phyloP scores from a whole-genome alignment of 1,140 invertebrate genomes.

The Drosophila erecta region DNA sequence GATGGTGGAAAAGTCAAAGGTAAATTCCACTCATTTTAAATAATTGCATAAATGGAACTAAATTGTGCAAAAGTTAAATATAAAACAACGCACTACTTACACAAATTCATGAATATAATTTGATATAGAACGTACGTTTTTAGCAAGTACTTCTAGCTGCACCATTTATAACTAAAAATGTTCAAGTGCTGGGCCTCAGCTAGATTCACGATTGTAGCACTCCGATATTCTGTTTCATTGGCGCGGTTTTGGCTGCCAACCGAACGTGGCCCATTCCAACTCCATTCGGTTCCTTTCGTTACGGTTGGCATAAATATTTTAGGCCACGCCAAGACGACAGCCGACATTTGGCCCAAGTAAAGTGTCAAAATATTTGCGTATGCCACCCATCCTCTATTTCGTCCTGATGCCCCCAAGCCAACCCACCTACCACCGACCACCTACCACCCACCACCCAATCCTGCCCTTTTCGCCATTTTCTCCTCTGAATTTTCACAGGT shows the following conservation, averaged over 20 bases:
- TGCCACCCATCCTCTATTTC: constrained; percentile 32
- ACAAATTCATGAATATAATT: no score
- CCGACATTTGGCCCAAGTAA: constrained; percentile 60
- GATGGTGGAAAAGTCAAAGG: not conserved
- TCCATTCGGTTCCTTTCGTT: constrained; percentile 39
- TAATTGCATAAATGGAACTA: no score
- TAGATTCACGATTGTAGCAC: constrained; percentile 31
- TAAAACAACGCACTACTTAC: no score
- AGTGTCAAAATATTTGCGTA: constrained; percentile 79
- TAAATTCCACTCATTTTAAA: not conserved
- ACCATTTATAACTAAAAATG: not conserved
- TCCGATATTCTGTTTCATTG: constrained; percentile 69
- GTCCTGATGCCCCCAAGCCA: not conserved
- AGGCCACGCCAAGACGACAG: constrained; percentile 51
- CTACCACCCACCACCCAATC: not conserved
- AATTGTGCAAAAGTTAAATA: no score
- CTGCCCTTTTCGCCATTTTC: not conserved
- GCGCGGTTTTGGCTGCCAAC: constrained; percentile 51
- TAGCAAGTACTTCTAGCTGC: no score
- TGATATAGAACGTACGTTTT: no score
- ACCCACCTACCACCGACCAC: no score
- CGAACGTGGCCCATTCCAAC: constrained; percentile 12
- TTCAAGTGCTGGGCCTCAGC: constrained; percentile 3
- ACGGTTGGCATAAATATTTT: constrained; percentile 58
- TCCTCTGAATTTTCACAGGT: constrained; percentile 24